phyloP scores from a whole-genome alignment of 1,140 invertebrate genomes.

The Ruditapes philippinarum region DNA sequence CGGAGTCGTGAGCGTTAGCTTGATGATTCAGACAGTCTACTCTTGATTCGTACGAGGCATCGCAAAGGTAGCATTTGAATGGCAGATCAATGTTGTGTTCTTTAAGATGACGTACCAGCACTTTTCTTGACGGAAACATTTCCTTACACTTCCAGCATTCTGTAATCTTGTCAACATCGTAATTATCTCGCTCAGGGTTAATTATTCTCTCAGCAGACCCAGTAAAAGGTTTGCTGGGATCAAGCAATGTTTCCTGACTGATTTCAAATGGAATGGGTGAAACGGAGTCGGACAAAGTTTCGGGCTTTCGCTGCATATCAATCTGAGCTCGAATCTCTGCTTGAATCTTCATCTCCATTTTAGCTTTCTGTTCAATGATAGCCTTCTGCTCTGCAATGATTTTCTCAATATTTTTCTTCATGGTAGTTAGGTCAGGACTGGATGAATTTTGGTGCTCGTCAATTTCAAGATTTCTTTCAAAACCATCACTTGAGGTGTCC shows the following conservation, averaged over 20 bases:
- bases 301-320: constrained; percentile 39
- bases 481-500: background rate
- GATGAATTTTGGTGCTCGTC: background rate
- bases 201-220: constrained; percentile 76
- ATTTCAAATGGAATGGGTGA: constrained; percentile 19
- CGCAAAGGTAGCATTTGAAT: constrained; percentile 97
- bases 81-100: constrained; percentile 90
- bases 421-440: constrained; percentile 49
- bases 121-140: constrained; percentile 79
- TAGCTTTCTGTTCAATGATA: constrained; percentile 55
- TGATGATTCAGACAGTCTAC: constrained; percentile 94
- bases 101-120: constrained; percentile 82
- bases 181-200: constrained; percentile 81
- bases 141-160: constrained; percentile 83
- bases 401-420: constrained; percentile 61
- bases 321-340: constrained; percentile 58
- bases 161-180: constrained; percentile 83
- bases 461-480: background rate
- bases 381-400: constrained; percentile 63
- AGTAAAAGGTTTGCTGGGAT: constrained; percentile 65
- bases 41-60: constrained; percentile 93
- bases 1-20: constrained; percentile 89
- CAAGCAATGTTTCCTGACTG: constrained; percentile 29
- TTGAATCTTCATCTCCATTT: constrained; percentile 62
- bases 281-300: background rate